These are phyloP conservation scores for Sminthurinus aureus DNA, from an alignment of 2,888 invertebrate species.

Conservation along the genomic window DNA sequence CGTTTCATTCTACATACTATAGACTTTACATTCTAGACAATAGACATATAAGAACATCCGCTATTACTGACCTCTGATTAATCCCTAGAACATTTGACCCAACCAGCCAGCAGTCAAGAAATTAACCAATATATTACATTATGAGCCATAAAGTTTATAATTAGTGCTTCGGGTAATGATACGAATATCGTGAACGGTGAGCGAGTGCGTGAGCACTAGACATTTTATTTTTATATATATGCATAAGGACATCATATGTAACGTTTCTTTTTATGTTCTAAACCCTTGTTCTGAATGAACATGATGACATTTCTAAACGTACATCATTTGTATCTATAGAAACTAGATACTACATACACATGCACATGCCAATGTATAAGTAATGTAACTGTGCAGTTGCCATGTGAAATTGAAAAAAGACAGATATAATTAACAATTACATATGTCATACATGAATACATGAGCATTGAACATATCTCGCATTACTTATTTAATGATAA, in stretches of 20 bases:
- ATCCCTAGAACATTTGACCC: conserved; percentile 17
- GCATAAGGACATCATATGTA: no score
- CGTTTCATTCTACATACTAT: no score
- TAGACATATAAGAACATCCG: neutral
- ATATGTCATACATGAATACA: neutral
- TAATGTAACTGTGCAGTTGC: neutral
- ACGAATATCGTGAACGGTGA: neutral
- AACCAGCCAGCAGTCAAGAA: neutral
- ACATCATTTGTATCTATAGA: neutral
- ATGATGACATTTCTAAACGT: neutral
- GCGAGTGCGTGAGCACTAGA: neutral
- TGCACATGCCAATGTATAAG: neutral
- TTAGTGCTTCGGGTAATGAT: neutral
- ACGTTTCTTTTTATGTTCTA: no score
- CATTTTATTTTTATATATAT: no score
- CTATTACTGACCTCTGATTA: conserved; percentile 37
- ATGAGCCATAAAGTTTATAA: conserved; percentile 16
- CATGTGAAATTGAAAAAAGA: neutral
- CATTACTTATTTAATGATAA: no score
- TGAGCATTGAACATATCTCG: neutral
- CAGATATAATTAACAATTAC: neutral
- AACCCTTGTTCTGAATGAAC: no score
- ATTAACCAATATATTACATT: neutral
- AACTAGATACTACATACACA: neutral
- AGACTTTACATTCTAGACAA: no score